Evolutionary conservation across 1,140 invertebrate genomes (phyloP).

Genomic region (Panagrolaimus sp.): DNA sequence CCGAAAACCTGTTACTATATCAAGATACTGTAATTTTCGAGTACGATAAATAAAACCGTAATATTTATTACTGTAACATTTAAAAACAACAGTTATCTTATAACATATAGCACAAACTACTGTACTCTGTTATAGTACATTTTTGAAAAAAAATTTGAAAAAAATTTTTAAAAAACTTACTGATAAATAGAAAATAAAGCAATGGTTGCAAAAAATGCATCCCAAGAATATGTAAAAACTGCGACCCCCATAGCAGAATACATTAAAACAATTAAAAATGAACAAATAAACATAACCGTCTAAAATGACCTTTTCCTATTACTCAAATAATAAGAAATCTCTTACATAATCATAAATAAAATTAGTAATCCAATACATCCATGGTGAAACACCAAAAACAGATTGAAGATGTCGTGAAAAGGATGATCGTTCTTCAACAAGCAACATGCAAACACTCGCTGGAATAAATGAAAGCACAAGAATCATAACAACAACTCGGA

Average conservation of each 20-base stretch:
- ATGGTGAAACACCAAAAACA: constrained; percentile 65
- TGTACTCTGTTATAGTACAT: too few species aligned
- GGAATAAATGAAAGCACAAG: constrained; percentile 67
- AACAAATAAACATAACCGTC: constrained; percentile 20
- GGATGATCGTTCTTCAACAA: constrained; percentile 67
- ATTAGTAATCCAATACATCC: constrained; percentile 65
- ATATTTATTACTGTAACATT: too few species aligned
- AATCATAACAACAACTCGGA: constrained; percentile 56
- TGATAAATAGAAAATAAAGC: constrained; percentile 48
- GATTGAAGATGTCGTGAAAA: constrained; percentile 69
- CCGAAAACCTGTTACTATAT: too few species aligned
- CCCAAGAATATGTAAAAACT: constrained; percentile 42
- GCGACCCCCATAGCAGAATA: constrained; percentile 33
- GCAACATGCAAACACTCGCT: constrained; percentile 68
- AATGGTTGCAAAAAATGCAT: constrained; percentile 34
- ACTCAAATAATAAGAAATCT: not conserved
- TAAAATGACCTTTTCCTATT: not conserved
- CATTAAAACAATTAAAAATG: constrained; percentile 18
- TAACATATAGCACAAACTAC: too few species aligned
- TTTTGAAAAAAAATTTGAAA: too few species aligned
- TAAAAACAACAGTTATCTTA: too few species aligned
- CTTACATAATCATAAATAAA: constrained; percentile 67
- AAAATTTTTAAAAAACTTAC: too few species aligned
- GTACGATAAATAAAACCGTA: too few species aligned
- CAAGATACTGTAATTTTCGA: too few species aligned